Evolutionary conservation across 1,140 invertebrate species (phyloP), one percentile per base, ranked within the genome.

Genomic region (Bombyx mandarina): DNA sequence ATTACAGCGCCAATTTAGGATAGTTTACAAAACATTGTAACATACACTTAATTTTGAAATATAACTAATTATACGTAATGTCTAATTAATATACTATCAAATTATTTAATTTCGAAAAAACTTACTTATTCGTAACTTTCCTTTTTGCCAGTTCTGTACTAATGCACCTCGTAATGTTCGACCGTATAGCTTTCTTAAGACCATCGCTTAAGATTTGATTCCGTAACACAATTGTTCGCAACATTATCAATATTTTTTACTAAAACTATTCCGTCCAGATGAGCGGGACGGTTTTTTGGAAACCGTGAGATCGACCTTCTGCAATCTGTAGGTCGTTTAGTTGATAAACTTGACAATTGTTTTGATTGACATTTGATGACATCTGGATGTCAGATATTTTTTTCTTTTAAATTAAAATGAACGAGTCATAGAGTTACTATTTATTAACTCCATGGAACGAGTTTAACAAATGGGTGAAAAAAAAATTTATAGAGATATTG

Each of bases 201-300:
- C 89, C 88, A 67, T 89, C 85, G 67, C 89, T 90, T 65, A 90
- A 74, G 62, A 91, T 83, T 69, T 91, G 91, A 73, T 91, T 92
- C 88, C 92, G 91, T 79, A 91, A 77, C 65, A 90, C 81, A 76
- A 90, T 89, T 71, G 91, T 92, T 87, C 91, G 90, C 84, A 91
- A 88, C 90, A 93, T 93, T 79, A 88, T 77, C 60, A 64, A 71
- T 70, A 57, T 46, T 62, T 61, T 73, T 61, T 57, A 61, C 67
- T 75, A 71, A 67, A 70, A 69, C 66, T 72, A 69, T 52, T 46
- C 77, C 83, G 80, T 81, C 80, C 79, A 75, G 77, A 57, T 79
- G 71, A 70, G 70, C 61, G 65, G 79, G 82, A 85, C 80, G 79
- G 79, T 72, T 72, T 71, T 67, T 58, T 58, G 58, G 26, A 66